These are phyloP conservation scores for Mya arenaria DNA, from an alignment of 1,140 invertebrate species.

Conservation along the genomic window DNA sequence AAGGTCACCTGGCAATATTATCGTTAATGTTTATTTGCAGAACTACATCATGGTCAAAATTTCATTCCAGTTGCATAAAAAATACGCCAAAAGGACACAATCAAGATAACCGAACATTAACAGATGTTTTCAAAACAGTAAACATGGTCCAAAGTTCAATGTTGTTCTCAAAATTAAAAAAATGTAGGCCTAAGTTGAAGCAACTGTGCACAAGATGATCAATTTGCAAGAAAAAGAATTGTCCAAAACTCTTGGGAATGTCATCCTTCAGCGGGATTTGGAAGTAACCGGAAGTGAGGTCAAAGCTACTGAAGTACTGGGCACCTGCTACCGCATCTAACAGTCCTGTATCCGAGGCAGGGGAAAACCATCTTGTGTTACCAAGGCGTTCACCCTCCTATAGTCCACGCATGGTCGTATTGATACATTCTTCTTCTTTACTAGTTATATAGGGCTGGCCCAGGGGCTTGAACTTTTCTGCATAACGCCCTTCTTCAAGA, in stretches of 20 bases:
- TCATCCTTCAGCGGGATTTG: conserved; percentile 77
- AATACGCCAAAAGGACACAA: too few relatives aligned
- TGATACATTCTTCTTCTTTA: conserved; percentile 14
- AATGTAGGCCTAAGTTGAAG: too few relatives aligned
- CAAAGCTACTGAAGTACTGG: neutral
- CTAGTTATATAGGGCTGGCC: conserved; percentile 13
- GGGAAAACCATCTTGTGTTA: conserved; percentile 7
- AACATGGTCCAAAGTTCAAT: too few relatives aligned
- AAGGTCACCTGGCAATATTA: too few relatives aligned
- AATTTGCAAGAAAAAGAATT: too few relatives aligned
- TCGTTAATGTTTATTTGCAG: too few relatives aligned
- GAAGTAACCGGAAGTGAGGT: conserved; percentile 64
- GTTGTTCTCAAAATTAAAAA: too few relatives aligned
- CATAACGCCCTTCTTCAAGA: conserved; percentile 17
- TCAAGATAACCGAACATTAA: too few relatives aligned
- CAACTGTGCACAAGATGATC: too few relatives aligned
- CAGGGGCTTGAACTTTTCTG: neutral
- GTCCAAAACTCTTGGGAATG: conserved; percentile 77
- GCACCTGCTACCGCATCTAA: conserved; percentile 31
- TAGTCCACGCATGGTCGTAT: conserved; percentile 33
- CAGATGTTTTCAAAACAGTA: too few relatives aligned
- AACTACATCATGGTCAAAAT: too few relatives aligned
- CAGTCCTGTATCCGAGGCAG: conserved; percentile 28
- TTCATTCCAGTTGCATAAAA: too few relatives aligned
- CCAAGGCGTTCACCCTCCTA: neutral